Conservation (phyloP, 2,797 vertebrate species). For the Pangasius mekongensis region DNA sequence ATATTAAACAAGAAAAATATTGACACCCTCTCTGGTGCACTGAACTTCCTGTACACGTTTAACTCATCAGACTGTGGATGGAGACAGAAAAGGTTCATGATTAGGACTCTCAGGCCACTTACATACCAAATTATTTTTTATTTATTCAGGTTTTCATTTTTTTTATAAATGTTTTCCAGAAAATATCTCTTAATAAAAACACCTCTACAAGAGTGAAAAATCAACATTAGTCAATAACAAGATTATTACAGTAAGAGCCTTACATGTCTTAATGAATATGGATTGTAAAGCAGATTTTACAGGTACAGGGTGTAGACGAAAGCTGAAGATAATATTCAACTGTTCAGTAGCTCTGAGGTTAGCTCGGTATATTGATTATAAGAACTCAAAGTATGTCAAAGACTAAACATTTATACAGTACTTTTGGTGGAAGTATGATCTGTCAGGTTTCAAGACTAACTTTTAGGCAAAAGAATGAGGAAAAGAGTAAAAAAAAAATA, state of each 20-base stretch:
- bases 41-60: neutral
- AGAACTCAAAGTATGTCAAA: neutral
- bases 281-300: neutral
- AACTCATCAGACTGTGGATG: neutral
- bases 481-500: neutral
- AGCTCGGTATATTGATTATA: neutral
- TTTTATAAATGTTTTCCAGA: conserved; percentile 31
- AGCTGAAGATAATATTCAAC: neutral
- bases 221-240: neutral
- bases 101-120: neutral
- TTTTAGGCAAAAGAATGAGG: neutral
- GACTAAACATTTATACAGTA: neutral
- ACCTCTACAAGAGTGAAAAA: conserved; percentile 29
- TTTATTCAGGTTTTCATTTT: conserved; percentile 38
- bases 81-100: neutral
- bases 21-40: neutral
- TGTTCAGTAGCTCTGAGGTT: neutral
- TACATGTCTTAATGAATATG: conserved; percentile 10
- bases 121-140: conserved; percentile 24
- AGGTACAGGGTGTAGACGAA: neutral
- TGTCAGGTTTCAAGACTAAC: neutral
- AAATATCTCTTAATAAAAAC: conserved; percentile 30
- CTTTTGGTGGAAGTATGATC: neutral
- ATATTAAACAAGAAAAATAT: neutral
- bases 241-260: neutral